Evolutionary conservation across 2,113 vertebrate species (phyloP).

Genomic region (Mixornis gularis): DNA sequence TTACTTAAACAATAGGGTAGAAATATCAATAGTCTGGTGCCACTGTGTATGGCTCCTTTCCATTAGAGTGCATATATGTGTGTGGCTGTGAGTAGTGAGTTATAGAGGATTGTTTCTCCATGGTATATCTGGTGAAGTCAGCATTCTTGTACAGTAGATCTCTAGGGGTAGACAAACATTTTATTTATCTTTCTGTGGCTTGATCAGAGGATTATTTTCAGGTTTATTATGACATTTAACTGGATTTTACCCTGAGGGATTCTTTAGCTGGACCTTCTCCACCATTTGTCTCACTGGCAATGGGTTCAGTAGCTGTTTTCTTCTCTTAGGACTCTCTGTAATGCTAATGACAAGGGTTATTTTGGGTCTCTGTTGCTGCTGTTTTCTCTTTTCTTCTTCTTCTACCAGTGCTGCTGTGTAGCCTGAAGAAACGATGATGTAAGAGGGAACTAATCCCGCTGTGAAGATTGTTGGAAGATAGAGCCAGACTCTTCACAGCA

Average conservation of each 20-base stretch:
- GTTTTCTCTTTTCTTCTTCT: conserved; percentile 15
- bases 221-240: conserved; percentile 23
- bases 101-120: conserved; percentile 25
- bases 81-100: conserved; percentile 23
- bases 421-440: conserved; percentile 15
- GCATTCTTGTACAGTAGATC: conserved; percentile 15
- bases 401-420: background rate
- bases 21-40: conserved; percentile 65
- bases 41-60: conserved; percentile 38
- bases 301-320: background rate
- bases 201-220: conserved; percentile 31
- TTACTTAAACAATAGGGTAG: conserved; percentile 37
- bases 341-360: conserved; percentile 18
- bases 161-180: conserved; percentile 18
- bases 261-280: background rate
- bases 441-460: background rate
- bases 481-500: background rate
- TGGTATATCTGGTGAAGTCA: conserved; percentile 46
- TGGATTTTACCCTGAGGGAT: conserved; percentile 20
- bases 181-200: conserved; percentile 24
- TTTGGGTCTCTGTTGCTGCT: background rate
- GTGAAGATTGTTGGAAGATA: conserved; percentile 4
- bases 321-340: background rate
- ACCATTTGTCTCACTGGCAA: background rate
- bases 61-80: conserved; percentile 38